Base-by-base conservation (phyloP, 1,140 invertebrate genomes). In the Zelostemma sp. region DNA sequence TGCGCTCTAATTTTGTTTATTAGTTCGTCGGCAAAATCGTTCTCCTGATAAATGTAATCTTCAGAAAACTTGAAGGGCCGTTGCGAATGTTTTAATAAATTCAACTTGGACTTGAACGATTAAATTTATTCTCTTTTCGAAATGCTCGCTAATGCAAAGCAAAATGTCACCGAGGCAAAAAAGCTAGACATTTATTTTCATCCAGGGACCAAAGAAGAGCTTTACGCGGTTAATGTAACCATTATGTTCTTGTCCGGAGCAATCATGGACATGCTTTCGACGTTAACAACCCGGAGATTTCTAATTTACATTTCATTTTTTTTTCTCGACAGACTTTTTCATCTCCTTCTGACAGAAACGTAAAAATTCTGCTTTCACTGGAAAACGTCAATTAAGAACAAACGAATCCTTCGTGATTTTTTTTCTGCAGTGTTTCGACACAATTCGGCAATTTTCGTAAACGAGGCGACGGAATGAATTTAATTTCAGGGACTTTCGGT, bases 201-300 rank as follows among this genome's bases (percentile, higher is more conserved):
- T 53, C 11, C 14, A 21, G 8, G 35, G 16, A 5, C 28, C 35
- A 55, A 55, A 55, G 43, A 55, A 55, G 21, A 55, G 38, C 53
- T 45, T 45, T 45, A 55, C 41, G 53, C 21, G 41, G 40, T 55
- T 53, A 53, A 53, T 53, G 35, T 41, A 53, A 53, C 33, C 43
- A 53, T 53, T 53, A 41, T 17, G 50, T 15, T 35, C 35, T 38
- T 11, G 9, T 1, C 9, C 35, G 9, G 9, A 12, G 14, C 35
- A 38, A 38, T 12, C 35, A 11, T 12, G 6, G 18, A 19, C 50
- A 16, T 51, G 40, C 40, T 9, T 45, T 25, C 15, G 33, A 46
- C 43, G 53, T 56, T 46, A 46, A 47, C 53, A 56, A 47, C 43
- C 14, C 53, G 41, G 25, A 35, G 41, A 56, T 35, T n/a, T n/a